Base-by-base conservation (phyloP, 1,140 invertebrate genomes). In the Choristoneura fumiferana region DNA sequence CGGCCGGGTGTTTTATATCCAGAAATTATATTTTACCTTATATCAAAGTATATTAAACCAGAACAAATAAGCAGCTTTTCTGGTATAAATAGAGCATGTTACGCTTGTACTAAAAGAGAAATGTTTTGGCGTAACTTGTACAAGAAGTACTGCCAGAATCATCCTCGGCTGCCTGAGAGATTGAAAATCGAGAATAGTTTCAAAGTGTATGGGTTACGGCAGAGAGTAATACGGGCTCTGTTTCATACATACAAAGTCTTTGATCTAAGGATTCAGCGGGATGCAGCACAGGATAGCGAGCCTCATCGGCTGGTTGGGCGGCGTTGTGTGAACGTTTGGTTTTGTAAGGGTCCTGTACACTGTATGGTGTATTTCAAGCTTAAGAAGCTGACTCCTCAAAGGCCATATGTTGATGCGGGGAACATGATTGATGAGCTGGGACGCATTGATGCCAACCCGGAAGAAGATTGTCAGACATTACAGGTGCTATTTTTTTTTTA, bases 51-150 rank as follows among this genome's bases (percentile, higher is more conserved):
- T 64, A 92, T 95, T 56, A 79, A 84, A 70, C 94, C 95, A n/a
- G 93, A 95, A 82, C 91, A 93, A 71, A 87, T 95, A 38, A 90
- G 91, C 1, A 87, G 73, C 54, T 95, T 95, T 90, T 92, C 94
- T 34, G 74, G 85, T 8, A 93, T 95, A 22, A 95, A 94, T 75
- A 92, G 88, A 75, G 86, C 87, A 54, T 89, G 93, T 13, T 91
- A 92, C 65, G 72, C 87, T 62, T 92, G 95, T 35, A 92, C 92
- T 1, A 90, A 90, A 63, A 91, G 91, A 14, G 92, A 91, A 57
- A 92, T 91, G 68, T 95, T 95, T 86, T 95, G 94, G 94, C 90
- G 92, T 63, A 74, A 86, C 49, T 71, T 95, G 8, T 95, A 95
- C 66, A 92, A 91, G 69, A 89, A 91, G 78, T 93, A 92, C 67